Evolutionary conservation across 2,888 invertebrate genomes (phyloP).

Genomic region (Rotaria magnacalcarata): DNA sequence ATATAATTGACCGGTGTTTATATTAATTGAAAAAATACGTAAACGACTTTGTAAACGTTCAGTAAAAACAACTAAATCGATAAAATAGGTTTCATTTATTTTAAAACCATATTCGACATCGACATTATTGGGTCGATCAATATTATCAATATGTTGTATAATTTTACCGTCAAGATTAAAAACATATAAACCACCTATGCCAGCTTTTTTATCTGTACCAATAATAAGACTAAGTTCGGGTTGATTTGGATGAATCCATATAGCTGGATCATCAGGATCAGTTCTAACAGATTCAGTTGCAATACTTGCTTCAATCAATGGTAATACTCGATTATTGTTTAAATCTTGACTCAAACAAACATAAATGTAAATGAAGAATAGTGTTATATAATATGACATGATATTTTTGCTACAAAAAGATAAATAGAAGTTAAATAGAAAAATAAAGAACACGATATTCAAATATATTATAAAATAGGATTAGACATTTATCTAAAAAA

Average conservation of each 20-base stretch:
- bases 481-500: neutral
- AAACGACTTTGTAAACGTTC: neutral
- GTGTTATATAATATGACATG: neutral
- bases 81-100: neutral
- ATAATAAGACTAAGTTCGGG: neutral
- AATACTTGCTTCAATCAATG: neutral
- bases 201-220: neutral
- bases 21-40: conserved; percentile 18
- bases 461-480: neutral
- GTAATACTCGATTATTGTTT: neutral
- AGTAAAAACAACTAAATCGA: conserved; percentile 7
- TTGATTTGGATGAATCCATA: neutral
- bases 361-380: neutral
- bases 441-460: neutral
- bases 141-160: neutral
- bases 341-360: neutral
- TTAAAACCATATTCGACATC: conserved; percentile 14
- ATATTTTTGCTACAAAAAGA: neutral
- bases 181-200: neutral
- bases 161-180: neutral
- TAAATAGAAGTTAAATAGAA: neutral
- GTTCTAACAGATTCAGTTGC: neutral
- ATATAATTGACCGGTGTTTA: neutral
- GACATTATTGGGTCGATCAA: conserved; percentile 33
- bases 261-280: conserved; percentile 34